Conservation (phyloP, 2,888 invertebrate genomes). For the Acanthosepion lycidas region DNA sequence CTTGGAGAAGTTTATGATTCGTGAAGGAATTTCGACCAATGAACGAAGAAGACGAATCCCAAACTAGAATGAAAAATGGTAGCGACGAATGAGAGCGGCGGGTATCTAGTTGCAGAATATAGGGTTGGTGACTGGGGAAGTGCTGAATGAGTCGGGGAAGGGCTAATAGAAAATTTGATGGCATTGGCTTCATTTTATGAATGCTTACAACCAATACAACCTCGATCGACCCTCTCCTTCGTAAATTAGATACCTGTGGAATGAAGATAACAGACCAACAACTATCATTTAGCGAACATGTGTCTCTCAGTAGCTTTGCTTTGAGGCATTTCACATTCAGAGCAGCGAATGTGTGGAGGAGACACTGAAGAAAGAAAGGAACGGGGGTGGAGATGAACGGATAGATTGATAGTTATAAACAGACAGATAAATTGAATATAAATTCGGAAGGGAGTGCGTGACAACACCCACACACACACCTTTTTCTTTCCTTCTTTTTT, state of each 20-base stretch:
- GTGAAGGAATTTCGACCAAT: background rate
- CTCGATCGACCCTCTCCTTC: background rate
- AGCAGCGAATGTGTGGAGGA: background rate
- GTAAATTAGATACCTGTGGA: slow-evolving; percentile 33
- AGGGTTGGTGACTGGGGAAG: background rate
- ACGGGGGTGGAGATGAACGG: too few relatives aligned
- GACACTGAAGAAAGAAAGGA: too few relatives aligned
- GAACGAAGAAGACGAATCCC: background rate
- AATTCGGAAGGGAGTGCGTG: background rate
- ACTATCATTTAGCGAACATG: background rate
- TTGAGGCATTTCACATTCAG: background rate
- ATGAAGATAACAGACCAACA: slow-evolving; percentile 21
- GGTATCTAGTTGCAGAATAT: background rate
- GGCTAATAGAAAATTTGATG: slow-evolving; percentile 13
- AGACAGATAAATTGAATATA: background rate
- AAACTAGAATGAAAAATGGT: too few relatives aligned
- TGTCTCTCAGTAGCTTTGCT: background rate
- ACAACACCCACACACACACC: too few relatives aligned
- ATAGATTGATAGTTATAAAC: background rate
- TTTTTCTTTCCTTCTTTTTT: background rate
- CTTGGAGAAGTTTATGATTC: background rate
- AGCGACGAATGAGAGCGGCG: background rate
- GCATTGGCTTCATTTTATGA: background rate
- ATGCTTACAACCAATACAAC: slow-evolving; percentile 33
- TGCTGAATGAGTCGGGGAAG: background rate